Base-by-base conservation (phyloP, 2,113 vertebrate genomes). In the Dasyprocta punctata region DNA sequence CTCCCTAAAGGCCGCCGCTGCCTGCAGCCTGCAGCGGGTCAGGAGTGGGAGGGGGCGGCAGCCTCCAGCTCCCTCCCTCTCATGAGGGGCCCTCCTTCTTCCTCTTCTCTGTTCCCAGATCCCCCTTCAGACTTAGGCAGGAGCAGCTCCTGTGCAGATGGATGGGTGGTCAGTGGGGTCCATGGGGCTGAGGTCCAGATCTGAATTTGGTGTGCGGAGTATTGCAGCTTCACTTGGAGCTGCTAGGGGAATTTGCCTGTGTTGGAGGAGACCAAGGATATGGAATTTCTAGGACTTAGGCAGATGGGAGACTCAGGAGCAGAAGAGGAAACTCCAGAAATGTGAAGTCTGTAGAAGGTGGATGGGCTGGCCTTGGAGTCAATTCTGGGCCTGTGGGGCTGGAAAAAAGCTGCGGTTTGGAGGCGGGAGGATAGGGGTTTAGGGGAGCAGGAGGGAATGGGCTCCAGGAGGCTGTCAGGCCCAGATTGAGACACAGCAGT, bases 111-210 rank as follows among this genome's bases (percentile, higher is more conserved):
- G 44, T 47, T 56, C 65, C 49, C 7, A 2, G 56, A 41, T 28
- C 1, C 19, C 3, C 47, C 0, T 0, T 20, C 19, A 69, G 47
- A 75, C 38, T 24, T 20, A n/a, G 52, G 26, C 30, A 36, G 49
- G 0, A 7, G 83, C 4, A 17, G 0, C 26, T 58, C n/a, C 11
- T 0, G 1, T 0, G 30, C 5, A 38, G 63, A 73, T 22, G 75
- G 33, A 49, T 17, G 28, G 75, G 47, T 20, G 16, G 47, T 20
- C 77, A 33, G 47, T 4, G 1, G 30, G 30, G 30, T 19, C 28
- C 77, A 8, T 11, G 30, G 17, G 47, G 77, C 8, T 80, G 77
- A 52, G 14, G 47, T 2, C 47, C 47, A 52, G 77, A 80, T 20
- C 30, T 30, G 16, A 30, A 80, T 30, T 80, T 36, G 30, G 71